Base-by-base conservation (phyloP, 2,888 invertebrate genomes). In the Synergus umbraculus region DNA sequence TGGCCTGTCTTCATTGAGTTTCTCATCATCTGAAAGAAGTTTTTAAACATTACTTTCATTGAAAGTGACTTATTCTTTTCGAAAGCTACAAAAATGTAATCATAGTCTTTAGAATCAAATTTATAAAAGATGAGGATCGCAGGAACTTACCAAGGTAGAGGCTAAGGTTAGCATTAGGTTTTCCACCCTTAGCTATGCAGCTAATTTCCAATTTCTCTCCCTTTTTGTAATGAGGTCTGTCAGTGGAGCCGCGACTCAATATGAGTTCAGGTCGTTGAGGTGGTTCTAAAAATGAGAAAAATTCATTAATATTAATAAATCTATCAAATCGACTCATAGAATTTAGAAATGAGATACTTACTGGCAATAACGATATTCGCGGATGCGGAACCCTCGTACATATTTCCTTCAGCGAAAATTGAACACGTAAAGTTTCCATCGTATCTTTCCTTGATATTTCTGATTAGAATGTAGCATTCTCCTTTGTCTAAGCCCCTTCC, bases 91-190 rank as follows among this genome's bases (percentile, higher is more conserved):
- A 7, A 46, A 46, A 46, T 46, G 10, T 13, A 37, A 37, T 37
- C 37, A 4, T 7, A 37, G 5, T 46, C 7, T 54, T 76, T 58
- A 29, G 2, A 60, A 60, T 7, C 15, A 46, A 13, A 13, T 8
- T 4, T 41, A 7, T n/a, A 44, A 29, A 44, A n/a, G 4, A n/a
- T 46, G 9, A 58, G 5, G 12, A 49, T 43, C 37, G 54, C 22
- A 3, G 9, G 49, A 78, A 86, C 90, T 90, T 92, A 95, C 95
- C 95, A 67, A 97, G 91, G 87, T 93, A 95, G 94, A 97, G 96
- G n/a, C 94, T 93, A 84, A 97, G 95, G 87, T 95, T 96, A 0
- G 97, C 96, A 0, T 95, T 95, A 0, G 97, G 97, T 86, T 96
- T 93, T 5, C 96, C 96, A 82, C 95, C 94, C 76, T 94, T 93